Evolutionary conservation across 2,888 invertebrate genomes (phyloP).

Genomic region (Junonia oenone): DNA sequence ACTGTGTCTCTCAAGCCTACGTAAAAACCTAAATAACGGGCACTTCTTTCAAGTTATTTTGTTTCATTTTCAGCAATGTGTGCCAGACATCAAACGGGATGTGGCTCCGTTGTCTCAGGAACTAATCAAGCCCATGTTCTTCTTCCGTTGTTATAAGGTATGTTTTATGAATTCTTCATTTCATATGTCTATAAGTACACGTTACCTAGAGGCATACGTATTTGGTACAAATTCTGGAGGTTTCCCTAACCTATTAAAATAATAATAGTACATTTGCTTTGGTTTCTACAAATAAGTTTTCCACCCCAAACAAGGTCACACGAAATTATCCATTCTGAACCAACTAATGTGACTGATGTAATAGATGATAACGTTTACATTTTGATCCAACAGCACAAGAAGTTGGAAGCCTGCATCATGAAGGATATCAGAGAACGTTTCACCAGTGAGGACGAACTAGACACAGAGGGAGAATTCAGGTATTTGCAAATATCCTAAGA

Average conservation of each 20-base stretch:
- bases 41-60: neutral
- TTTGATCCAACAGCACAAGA: slow-evolving; percentile 79
- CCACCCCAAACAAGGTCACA: neutral
- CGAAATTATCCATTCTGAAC: too few relatives aligned
- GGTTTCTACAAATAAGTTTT: too few relatives aligned
- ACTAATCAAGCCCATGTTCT: slow-evolving; percentile 84
- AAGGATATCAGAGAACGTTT: slow-evolving; percentile 84
- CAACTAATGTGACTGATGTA: neutral
- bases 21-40: too few relatives aligned
- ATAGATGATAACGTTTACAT: too few relatives aligned
- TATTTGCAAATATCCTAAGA: too few relatives aligned
- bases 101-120: slow-evolving; percentile 82
- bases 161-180: neutral
- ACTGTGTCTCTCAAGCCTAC: too few relatives aligned
- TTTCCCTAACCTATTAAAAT: too few relatives aligned
- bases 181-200: too few relatives aligned
- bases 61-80: slow-evolving; percentile 80
- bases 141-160: slow-evolving; percentile 86
- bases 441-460: slow-evolving; percentile 79
- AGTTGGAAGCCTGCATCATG: slow-evolving; percentile 85
- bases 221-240: too few relatives aligned
- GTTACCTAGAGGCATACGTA: too few relatives aligned
- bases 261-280: too few relatives aligned
- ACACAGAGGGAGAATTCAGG: slow-evolving; percentile 74
- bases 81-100: slow-evolving; percentile 82